Percentiles rank a stretch among this genome's conserved stretches.
Conservation (phyloP, 2,797 vertebrate genomes). For the Falco columbarius region DNA sequence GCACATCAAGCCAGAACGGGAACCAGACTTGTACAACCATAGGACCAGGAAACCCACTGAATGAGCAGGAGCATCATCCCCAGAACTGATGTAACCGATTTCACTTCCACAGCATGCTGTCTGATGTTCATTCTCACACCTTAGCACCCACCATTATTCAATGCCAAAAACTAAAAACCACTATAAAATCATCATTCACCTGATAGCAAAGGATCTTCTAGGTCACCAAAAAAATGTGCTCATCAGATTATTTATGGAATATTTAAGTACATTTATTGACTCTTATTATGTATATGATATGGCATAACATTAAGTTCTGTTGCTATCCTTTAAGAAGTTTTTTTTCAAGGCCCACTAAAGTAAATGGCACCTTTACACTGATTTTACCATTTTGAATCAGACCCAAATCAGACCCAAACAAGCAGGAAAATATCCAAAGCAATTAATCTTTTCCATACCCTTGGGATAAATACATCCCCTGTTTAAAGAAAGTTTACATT, state of each 20-base stretch:
- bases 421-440: not conserved
- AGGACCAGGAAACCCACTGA: not conserved
- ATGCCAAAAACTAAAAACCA: not conserved
- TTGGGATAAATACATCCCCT: not conserved
- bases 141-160: not conserved
- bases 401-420: not conserved
- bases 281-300: not conserved
- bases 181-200: not conserved
- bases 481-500: not conserved
- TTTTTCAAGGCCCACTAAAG: not conserved
- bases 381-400: not conserved
- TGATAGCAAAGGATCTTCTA: not conserved
- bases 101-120: rapidly evolving
- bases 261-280: not conserved
- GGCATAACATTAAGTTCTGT: not conserved
- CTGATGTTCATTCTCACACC: not conserved
- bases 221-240: not conserved
- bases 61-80: not conserved
- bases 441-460: not conserved
- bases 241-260: not conserved
- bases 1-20: no score
- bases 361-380: not conserved
- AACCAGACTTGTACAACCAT: no score
- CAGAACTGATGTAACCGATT: rapidly evolving
- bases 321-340: not conserved